phyloP scores from a whole-genome alignment of 2,888 invertebrate species.

The Cheilosia vulpina region DNA sequence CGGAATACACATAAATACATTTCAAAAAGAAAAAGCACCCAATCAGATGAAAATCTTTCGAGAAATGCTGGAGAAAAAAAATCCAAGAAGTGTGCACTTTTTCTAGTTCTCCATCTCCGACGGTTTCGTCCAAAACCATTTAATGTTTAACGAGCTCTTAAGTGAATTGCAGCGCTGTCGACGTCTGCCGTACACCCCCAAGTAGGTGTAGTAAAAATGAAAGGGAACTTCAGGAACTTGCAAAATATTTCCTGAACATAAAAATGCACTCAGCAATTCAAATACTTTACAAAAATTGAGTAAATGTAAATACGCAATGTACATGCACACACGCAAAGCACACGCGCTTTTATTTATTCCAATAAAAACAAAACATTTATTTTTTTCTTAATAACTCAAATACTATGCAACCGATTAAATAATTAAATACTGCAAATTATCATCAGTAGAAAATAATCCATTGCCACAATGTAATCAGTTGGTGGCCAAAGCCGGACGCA shows the following conservation, averaged over 20 bases:
- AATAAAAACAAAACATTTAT: not conserved
- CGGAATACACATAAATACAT: constrained; percentile 13
- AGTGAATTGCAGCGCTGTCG: constrained; percentile 60
- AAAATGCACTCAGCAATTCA: constrained; percentile 40
- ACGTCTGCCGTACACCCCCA: constrained; percentile 7
- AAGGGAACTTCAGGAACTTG: constrained; percentile 12
- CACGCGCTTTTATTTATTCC: not conserved
- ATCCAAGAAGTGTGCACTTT: constrained; percentile 44
- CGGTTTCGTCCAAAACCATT: constrained; percentile 44
- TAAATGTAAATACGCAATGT: not conserved
- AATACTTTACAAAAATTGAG: constrained; percentile 37
- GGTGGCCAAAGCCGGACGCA: constrained; percentile 2
- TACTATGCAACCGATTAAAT: constrained; percentile 26
- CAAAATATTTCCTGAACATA: constrained; percentile 33
- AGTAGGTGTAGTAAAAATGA: constrained; percentile 19
- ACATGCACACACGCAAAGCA: no score
- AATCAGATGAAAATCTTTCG: constrained; percentile 3
- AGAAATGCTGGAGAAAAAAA: constrained; percentile 16
- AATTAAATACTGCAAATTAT: constrained; percentile 1
- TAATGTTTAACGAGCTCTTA: constrained; percentile 68
- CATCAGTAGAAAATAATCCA: not conserved
- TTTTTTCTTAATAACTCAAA: constrained; percentile 4
- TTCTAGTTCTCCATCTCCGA: constrained; percentile 37
- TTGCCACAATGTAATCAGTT: constrained; percentile 31
- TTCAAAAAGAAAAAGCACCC: not conserved